phyloP scores from a whole-genome alignment of 2,888 invertebrate species.

The Pristionchus mayeri region DNA sequence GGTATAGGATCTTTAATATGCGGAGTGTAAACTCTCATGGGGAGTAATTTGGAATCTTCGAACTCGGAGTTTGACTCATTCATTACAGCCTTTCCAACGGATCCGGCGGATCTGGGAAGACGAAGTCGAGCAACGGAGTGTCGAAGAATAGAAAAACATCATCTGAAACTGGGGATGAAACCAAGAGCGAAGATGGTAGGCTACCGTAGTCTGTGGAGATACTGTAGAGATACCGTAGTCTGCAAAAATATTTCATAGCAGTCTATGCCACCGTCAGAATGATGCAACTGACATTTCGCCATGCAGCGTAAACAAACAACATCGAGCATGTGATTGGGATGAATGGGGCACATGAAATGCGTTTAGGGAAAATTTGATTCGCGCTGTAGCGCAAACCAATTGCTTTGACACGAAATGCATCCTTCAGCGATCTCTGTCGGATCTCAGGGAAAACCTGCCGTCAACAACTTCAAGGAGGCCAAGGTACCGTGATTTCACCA shows the following conservation, averaged over 20 bases:
- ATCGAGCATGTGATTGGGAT: not conserved
- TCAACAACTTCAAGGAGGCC: not conserved
- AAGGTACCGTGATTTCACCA: slow-evolving; percentile 6
- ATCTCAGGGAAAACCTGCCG: not conserved
- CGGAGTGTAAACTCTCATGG: too few relatives aligned
- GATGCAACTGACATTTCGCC: too few relatives aligned
- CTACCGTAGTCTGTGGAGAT: not conserved
- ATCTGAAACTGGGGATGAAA: not conserved
- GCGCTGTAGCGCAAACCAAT: too few relatives aligned
- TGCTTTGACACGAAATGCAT: too few relatives aligned
- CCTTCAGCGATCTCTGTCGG: slow-evolving; percentile 21
- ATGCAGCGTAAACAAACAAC: not conserved
- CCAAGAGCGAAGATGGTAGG: not conserved
- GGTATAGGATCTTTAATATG: too few relatives aligned
- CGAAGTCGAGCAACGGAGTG: not conserved
- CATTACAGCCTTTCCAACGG: slow-evolving; percentile 27
- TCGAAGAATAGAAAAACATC: not conserved
- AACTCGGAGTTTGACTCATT: too few relatives aligned
- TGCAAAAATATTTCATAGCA: not conserved
- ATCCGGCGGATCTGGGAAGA: slow-evolving; percentile 31
- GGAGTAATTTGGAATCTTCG: too few relatives aligned
- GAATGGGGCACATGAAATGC: not conserved
- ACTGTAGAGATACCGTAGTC: not conserved
- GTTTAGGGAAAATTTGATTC: too few relatives aligned
- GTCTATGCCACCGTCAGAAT: not conserved